Evolutionary conservation across 1,140 invertebrate genomes (phyloP), one percentile per base, ranked within the genome.

Genomic region (Ostrea denselamellosa): DNA sequence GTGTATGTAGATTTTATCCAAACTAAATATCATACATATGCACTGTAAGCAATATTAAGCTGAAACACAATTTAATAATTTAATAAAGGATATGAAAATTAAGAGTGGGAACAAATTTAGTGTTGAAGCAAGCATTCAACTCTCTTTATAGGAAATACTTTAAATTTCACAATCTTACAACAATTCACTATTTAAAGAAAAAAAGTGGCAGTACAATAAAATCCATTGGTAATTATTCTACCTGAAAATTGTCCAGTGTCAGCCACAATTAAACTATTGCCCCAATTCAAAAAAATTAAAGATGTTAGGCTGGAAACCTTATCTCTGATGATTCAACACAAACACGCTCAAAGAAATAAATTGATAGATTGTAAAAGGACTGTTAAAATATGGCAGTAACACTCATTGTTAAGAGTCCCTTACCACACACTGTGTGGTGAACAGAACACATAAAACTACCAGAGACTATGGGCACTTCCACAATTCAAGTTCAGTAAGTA

Each of bases 281-380:
- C 56, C 56, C 56, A 62, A 19, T 62, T 62, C 56, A 17, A 62
- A 62, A 62, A 62, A n/a, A 62, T 62, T 62, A 62, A 62, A 62
- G 56, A 62, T 62, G 56, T 17, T 62, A 62, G 56, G 56, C 56
- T 62, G 56, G 56, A n/a, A 62, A 62, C 56, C 56, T 62, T 62
- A 62, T n/a, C 56, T 19, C 5, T 0, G 19, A 62, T 62, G 56
- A 62, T 62, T 62, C 17, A 62, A 62, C 17, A 62, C 56, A 62
- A 62, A 62, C 17, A 62, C 17, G 56, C 19, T 62, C 17, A 62
- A 62, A 62, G 56, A 62, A 17, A 62, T 19, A 62, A 19, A 62
- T 19, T 44, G 56, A 19, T 7, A 62, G n/a, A 17, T 19, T 19
- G 56, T 62, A 19, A 62, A 62, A 62, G n/a, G 56, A n/a, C 56